Evolutionary conservation across 2,888 invertebrate genomes (phyloP).

Genomic region (Troglohyphantes excavatus): DNA sequence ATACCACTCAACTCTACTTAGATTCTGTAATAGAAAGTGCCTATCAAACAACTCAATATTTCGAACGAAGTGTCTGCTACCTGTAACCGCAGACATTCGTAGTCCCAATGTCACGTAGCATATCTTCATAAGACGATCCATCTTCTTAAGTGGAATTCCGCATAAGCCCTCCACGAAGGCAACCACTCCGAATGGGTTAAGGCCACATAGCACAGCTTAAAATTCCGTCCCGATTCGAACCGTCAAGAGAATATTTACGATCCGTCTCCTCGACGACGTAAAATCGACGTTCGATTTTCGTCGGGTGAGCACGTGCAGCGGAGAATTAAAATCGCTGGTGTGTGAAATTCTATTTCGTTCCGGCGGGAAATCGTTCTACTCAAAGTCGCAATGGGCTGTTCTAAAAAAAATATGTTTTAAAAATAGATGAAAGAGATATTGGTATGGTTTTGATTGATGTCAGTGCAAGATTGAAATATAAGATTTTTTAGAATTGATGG

Average conservation of each 20-base stretch:
- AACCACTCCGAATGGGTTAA: not conserved
- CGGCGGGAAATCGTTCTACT: not conserved
- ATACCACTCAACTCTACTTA: no score
- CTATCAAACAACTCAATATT: no score
- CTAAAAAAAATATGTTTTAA: not conserved
- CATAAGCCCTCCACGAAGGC: not conserved
- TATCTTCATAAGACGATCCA: not conserved
- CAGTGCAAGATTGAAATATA: not conserved
- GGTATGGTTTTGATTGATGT: not conserved
- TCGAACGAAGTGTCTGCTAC: no score
- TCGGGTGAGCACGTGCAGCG: not conserved
- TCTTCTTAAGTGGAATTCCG: not conserved
- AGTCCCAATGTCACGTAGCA: not conserved
- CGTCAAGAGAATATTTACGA: not conserved
- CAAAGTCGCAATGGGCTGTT: not conserved
- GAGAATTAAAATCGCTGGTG: not conserved
- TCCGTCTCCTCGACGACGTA: no score
- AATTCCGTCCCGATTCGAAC: not conserved
- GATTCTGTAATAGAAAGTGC: no score
- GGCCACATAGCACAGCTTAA: not conserved
- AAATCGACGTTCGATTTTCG: not conserved
- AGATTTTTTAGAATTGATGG: no score
- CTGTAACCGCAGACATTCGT: not conserved
- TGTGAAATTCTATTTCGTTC: slow-evolving; percentile 10
- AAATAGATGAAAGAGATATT: not conserved